phyloP scores from a whole-genome alignment of 1,140 invertebrate species.

The Aphis gossypii region DNA sequence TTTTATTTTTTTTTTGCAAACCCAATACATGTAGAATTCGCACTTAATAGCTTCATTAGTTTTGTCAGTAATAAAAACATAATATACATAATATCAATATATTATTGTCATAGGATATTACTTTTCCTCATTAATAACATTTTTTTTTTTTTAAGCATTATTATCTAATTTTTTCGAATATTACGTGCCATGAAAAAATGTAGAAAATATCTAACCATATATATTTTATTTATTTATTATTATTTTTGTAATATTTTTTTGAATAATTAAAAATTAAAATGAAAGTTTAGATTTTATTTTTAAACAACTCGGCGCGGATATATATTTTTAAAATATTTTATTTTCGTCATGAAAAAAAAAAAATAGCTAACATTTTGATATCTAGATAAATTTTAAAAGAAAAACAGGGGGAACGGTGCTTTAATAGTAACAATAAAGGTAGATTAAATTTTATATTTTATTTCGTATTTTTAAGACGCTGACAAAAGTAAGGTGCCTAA shows the following conservation, averaged over 20 bases:
- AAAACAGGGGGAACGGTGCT: conserved; percentile 43
- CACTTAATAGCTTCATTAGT: conserved; percentile 57
- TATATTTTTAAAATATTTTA: conserved; percentile 32
- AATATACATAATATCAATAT: conserved; percentile 48
- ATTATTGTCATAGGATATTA: conserved; percentile 41
- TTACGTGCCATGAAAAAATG: conserved; percentile 47
- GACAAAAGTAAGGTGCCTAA: conserved; percentile 51
- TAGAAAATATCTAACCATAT: conserved; percentile 31
- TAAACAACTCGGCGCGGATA: conserved; percentile 54
- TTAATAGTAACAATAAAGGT: conserved; percentile 49
- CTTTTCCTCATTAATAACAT: conserved; percentile 34
- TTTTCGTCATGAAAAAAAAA: conserved; percentile 33
- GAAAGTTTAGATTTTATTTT: conserved; percentile 46
- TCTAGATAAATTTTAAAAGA: conserved; percentile 51
- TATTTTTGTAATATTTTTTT: conserved; percentile 42
- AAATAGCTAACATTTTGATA: conserved; percentile 37
- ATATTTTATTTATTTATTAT: conserved; percentile 31
- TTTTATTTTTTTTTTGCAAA: conserved; percentile 31
- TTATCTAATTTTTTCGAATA: conserved; percentile 53
- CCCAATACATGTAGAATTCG: conserved; percentile 57
- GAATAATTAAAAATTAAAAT: conserved; percentile 34
- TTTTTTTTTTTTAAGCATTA: conserved; percentile 39
- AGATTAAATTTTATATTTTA: conserved; percentile 49
- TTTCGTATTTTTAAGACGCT: conserved; percentile 54
- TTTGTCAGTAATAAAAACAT: conserved; percentile 55